A percentile compares a stretch with the other conserved stretches of the same genome.
Conservation (phyloP, 2,888 invertebrate genomes). For the Chromoteleia sp. region DNA sequence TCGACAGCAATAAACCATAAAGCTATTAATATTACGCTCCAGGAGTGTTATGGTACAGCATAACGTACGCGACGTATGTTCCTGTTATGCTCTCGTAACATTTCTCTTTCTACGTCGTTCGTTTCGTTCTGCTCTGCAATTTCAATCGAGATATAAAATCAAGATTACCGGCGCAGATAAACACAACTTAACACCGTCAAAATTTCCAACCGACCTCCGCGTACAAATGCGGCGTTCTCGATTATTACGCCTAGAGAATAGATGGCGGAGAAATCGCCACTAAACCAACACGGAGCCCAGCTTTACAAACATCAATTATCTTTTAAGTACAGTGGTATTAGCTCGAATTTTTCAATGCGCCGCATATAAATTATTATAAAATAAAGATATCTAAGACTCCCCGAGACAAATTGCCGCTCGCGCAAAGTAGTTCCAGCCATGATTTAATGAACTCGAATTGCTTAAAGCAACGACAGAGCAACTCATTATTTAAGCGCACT, state of each 20-base stretch:
- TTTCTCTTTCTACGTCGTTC: slow-evolving; percentile 68
- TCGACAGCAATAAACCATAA: slow-evolving; percentile 80
- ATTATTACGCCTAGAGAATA: slow-evolving; percentile 2
- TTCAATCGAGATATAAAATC: slow-evolving; percentile 65
- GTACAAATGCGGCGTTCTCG: not conserved
- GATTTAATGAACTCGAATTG: slow-evolving; percentile 47
- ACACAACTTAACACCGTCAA: slow-evolving; percentile 61
- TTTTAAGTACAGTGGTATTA: slow-evolving; percentile 12
- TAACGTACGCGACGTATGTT: slow-evolving; percentile 73
- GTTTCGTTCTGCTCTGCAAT: slow-evolving; percentile 70
- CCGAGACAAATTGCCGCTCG: slow-evolving; percentile 22
- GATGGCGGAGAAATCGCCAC: slow-evolving; percentile 21
- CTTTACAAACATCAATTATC: slow-evolving; percentile 50
- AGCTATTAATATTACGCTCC: slow-evolving; percentile 80
- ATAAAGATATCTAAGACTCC: slow-evolving; percentile 22
- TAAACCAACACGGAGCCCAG: slow-evolving; percentile 32
- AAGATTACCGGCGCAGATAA: slow-evolving; percentile 60
- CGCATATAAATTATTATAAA: slow-evolving; percentile 37
- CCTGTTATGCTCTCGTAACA: slow-evolving; percentile 63
- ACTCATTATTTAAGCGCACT: slow-evolving; percentile 34
- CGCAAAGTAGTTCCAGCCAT: slow-evolving; percentile 31
- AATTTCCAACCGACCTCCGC: slow-evolving; percentile 22
- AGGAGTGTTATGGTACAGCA: slow-evolving; percentile 76
- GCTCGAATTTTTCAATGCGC: not conserved
- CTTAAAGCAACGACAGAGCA: slow-evolving; percentile 39